Percentiles rank a stretch among this genome's conserved stretches.
These are phyloP conservation scores for Xiphophorus couchianus DNA, from an alignment of 2,113 vertebrate species.

Conservation along the genomic window DNA sequence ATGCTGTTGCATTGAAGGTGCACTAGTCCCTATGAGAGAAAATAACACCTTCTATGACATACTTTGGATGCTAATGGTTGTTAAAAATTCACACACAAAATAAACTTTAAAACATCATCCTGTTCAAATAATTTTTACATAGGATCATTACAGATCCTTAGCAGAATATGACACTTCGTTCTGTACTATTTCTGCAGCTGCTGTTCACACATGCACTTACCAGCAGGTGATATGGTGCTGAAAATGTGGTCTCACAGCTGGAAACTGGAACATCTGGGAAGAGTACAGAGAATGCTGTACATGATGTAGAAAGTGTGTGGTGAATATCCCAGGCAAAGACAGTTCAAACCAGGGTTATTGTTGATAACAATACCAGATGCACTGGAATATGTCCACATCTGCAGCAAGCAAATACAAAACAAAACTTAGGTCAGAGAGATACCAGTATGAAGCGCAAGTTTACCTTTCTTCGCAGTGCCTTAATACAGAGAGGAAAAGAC, in stretches of 20 bases:
- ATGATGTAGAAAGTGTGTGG: neutral
- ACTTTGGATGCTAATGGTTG: neutral
- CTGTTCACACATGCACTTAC: neutral
- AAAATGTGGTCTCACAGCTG: neutral
- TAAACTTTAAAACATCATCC: neutral
- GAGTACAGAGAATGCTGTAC: neutral
- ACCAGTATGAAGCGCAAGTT: neutral
- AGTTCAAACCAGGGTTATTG: neutral
- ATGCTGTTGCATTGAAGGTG: neutral
- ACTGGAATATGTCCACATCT: neutral
- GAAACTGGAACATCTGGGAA: neutral
- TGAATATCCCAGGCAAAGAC: neutral
- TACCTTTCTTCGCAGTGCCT: neutral
- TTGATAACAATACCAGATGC: neutral
- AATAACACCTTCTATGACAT: neutral
- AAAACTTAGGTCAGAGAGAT: neutral
- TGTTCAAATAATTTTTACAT: neutral
- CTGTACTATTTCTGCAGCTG: neutral
- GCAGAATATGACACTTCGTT: neutral
- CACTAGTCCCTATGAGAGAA: neutral
- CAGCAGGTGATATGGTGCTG: neutral
- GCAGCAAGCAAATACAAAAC: neutral
- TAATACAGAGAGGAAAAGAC: neutral
- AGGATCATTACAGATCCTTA: neutral
- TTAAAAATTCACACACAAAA: neutral